Conservation (phyloP, 2,113 vertebrate genomes). For the Prunella fulvescens region DNA sequence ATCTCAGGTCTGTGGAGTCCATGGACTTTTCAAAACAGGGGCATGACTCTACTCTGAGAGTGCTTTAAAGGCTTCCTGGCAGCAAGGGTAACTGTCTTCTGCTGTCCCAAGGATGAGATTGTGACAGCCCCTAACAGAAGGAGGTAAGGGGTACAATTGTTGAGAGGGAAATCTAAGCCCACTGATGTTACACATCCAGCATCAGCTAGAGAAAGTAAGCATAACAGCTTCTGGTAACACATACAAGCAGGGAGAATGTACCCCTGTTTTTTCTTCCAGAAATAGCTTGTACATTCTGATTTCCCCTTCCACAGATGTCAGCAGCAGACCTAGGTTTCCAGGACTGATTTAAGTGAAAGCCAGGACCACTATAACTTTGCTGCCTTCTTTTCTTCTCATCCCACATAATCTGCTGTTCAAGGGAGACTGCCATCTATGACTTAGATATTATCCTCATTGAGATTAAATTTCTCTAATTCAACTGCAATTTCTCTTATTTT, state of each 20-base stretch:
- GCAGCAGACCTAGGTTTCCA: neutral
- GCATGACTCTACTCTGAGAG: neutral
- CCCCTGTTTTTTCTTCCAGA: neutral
- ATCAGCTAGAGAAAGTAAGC: too few relatives aligned
- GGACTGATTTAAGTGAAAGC: neutral
- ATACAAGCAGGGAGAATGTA: neutral
- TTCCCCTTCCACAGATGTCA: neutral
- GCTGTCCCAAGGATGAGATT: neutral
- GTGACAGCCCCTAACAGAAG: neutral
- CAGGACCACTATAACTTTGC: neutral
- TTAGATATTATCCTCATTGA: neutral
- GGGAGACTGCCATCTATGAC: neutral
- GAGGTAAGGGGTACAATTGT: neutral
- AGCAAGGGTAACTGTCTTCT: neutral
- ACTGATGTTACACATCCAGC: too few relatives aligned
- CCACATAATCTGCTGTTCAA: rapidly evolving
- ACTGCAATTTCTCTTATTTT: neutral
- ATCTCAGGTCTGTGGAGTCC: neutral
- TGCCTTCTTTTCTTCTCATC: neutral
- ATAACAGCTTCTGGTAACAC: neutral
- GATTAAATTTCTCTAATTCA: neutral
- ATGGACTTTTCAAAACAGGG: neutral
- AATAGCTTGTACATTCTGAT: neutral
- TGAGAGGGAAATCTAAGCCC: neutral
- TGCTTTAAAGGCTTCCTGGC: neutral